These are phyloP conservation scores for Idaea aversata DNA, from an alignment of 2,888 invertebrate genomes.

Conservation along the genomic window DNA sequence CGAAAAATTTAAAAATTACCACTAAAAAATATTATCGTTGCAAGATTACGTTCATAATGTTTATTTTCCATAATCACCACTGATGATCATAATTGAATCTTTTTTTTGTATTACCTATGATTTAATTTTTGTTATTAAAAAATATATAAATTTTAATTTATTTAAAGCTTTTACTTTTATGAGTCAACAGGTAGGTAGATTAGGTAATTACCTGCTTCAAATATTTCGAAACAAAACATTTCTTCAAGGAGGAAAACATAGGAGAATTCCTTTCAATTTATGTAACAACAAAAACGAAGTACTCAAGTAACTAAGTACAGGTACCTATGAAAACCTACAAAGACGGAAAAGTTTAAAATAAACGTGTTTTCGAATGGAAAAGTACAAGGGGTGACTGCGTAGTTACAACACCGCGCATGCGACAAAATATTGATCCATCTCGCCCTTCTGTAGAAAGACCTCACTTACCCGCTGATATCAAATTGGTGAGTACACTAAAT, in stretches of 20 bases:
- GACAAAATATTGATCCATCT: slow-evolving; percentile 51
- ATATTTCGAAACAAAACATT: neutral
- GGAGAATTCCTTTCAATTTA: neutral
- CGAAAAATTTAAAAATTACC: no score
- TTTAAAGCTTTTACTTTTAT: neutral
- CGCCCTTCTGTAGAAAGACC: slow-evolving; percentile 20
- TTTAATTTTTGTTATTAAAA: no score
- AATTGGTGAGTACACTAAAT: slow-evolving; percentile 66
- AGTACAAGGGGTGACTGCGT: slow-evolving; percentile 33
- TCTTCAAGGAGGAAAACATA: neutral
- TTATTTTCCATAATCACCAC: no score
- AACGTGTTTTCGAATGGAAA: slow-evolving; percentile 13
- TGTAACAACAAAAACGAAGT: neutral
- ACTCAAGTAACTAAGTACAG: neutral
- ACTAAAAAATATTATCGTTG: no score
- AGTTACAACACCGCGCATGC: slow-evolving; percentile 54
- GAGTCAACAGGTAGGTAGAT: neutral
- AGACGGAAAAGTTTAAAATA: slow-evolving; percentile 3
- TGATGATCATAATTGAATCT: no score
- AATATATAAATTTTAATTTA: no score
- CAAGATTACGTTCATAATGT: no score
- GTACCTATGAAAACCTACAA: neutral
- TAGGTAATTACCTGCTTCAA: neutral
- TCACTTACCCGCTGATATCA: slow-evolving; percentile 60
- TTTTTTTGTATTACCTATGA: no score